Evolutionary conservation across 2,888 invertebrate genomes (phyloP), one percentile per base, ranked within the genome.

Genomic region (Vanessa cardui): DNA sequence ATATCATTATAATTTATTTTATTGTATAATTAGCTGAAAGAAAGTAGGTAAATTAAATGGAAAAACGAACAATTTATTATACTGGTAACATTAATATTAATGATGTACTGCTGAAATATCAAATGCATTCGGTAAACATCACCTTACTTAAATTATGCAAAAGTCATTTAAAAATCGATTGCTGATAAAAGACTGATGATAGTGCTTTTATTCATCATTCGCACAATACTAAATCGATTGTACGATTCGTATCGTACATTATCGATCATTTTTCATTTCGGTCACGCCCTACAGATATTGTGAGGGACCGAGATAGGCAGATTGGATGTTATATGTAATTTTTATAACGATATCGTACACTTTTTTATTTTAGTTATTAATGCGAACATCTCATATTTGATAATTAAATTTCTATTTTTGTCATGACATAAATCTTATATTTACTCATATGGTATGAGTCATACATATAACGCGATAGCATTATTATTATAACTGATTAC

Each of bases 251-350:
- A 74, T 79, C 74, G 69, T 62, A 69, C 71, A 75, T 74, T 75
- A 78, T 77, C 77, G 75, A 79, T 76, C 76, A 77, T 76, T 73
- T 72, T 73, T 73, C 73, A 73, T 72, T 71, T 71, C 59, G 70
- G 73, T 77, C 69, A 77, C 74, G 74, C 75, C 74, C 70, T 64
- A 49, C 61, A 71, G 64, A 60, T 68, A 71, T 66, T 69, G 56
- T 46, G 15, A 26, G 46, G 46, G 46, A 26, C 8, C 7, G 39
- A 39, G 39, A 39, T 39, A 12, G 7, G 16, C 46, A 9, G 8
- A n/a, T 46, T 59, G 46, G 59, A 59, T 59, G 26, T 46, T 45
- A 59, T n/a, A 21, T 45, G 46, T 46, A 46, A 39, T 21, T 45
- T 59, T 59, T 46, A 46, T 39, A 59, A 46, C 39, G 46, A 26